Conservation (phyloP, 1,140 invertebrate genomes). For the Microplitis demolitor region DNA sequence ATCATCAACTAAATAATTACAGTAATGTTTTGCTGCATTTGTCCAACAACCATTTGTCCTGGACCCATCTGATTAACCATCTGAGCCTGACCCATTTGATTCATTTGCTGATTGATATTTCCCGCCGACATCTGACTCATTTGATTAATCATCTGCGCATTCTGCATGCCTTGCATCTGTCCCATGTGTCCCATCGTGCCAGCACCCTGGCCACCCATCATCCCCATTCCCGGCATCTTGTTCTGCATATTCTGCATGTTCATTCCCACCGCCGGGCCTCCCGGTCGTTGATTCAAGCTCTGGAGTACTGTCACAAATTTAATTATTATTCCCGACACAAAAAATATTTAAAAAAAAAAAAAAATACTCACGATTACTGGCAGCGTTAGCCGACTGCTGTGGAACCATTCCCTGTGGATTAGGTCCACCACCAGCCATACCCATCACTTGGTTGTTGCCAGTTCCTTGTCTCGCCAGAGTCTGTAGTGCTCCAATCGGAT, state of each 20-base stretch:
- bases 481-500: slow-evolving; percentile 86
- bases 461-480: slow-evolving; percentile 80
- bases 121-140: slow-evolving; percentile 55
- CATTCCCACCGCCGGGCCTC: slow-evolving; percentile 51
- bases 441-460: slow-evolving; percentile 67
- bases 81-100: slow-evolving; percentile 54
- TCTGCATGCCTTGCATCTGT: slow-evolving; percentile 53
- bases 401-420: slow-evolving; percentile 65
- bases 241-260: slow-evolving; percentile 67
- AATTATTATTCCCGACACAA: background rate
- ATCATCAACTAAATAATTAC: slow-evolving; percentile 7
- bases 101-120: slow-evolving; percentile 48
- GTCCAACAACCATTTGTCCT: slow-evolving; percentile 45
- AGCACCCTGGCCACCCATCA: slow-evolving; percentile 55
- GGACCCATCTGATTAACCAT: slow-evolving; percentile 55
- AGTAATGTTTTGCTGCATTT: slow-evolving; percentile 55
- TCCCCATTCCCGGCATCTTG: slow-evolving; percentile 60
- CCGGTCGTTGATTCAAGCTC: slow-evolving; percentile 66
- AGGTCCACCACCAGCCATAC: slow-evolving; percentile 59
- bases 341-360: background rate
- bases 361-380: slow-evolving; percentile 59
- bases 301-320: slow-evolving; percentile 60
- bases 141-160: slow-evolving; percentile 55
- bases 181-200: slow-evolving; percentile 56
- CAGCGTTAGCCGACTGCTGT: slow-evolving; percentile 59